Conservation (phyloP, 2,113 vertebrate genomes). For the Pachypanchax playfairii region DNA sequence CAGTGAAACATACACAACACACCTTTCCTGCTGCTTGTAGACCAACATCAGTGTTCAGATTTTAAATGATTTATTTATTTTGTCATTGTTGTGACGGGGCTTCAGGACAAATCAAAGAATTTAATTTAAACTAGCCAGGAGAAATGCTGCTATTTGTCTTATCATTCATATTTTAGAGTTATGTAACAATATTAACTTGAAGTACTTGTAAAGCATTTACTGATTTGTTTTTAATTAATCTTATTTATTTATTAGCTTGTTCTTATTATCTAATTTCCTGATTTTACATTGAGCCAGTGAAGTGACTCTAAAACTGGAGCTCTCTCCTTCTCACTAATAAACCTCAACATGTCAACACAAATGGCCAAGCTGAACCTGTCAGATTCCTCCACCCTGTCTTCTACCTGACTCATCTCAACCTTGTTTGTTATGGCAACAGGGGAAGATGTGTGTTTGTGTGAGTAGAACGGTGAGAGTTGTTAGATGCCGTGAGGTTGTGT, state of each 20-base stretch:
- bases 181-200: background rate
- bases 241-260: too few relatives aligned
- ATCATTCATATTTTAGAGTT: background rate
- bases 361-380: conserved; percentile 13
- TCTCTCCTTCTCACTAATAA: too few relatives aligned
- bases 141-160: too few relatives aligned
- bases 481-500: conserved; percentile 20
- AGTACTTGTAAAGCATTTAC: background rate
- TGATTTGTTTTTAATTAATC: background rate
- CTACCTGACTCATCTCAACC: conserved; percentile 37
- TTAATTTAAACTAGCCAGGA: too few relatives aligned
- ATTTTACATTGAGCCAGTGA: too few relatives aligned
- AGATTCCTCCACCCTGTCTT: conserved; percentile 40
- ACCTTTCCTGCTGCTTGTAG: background rate
- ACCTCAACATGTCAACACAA: background rate
- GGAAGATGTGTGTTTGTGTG: conserved; percentile 19
- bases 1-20: background rate
- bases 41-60: background rate
- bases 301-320: too few relatives aligned
- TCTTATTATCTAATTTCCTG: too few relatives aligned
- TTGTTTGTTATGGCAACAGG: conserved; percentile 63
- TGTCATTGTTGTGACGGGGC: too few relatives aligned
- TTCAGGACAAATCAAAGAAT: too few relatives aligned
- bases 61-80: background rate
- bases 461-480: background rate